Evolutionary conservation across 2,888 invertebrate genomes (phyloP), one percentile per base, ranked within the genome.

Genomic region (Criorhina ranunculi): DNA sequence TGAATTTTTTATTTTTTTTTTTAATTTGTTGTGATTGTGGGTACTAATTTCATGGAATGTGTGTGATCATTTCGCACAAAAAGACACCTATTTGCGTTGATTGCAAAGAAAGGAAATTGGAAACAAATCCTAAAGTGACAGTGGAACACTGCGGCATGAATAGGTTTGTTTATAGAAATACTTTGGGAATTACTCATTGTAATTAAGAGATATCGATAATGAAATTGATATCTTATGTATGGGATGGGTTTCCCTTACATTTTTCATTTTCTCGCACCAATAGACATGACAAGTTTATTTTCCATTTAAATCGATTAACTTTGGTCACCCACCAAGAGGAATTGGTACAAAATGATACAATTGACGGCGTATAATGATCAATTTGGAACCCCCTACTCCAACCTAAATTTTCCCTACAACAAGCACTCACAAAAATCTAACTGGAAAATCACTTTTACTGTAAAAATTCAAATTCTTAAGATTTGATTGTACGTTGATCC

Each of bases 31-130:
- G 29, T 24, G 24, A 24, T 24, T 24, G 12, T 31, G 35, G 64
- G n/a, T n/a, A 64, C 1, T 24, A 24, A 24, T 24, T 24, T 24
- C 24, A 35, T 66, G 40, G 35, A 53, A 59, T 64, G 24, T 57
- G 46, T 24, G 19, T 57, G 62, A 64, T 46, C 44, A 35, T 69
- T 66, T 72, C 12, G 44, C 35, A n/a, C 37, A 24, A 55, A 42
- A 55, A 24, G 31, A 46, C 37, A 57, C 5, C 53, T 55, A 62
- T 37, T 62, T 15, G 37, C 44, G 19, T 31, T 62, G 29, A 55
- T 64, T 75, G 64, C 29, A 55, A 75, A 46, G 64, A 75, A 46
- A 8, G 29, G 60, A 62, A 53, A 67, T 42, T 53, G 11, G n/a
- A 67, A 67, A 42, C 40, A 53, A 40, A 40, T 67, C 31, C 40